A percentile compares a stretch with the other conserved stretches of the same genome.
These are phyloP conservation scores for Apomyelois bistriatella DNA, from an alignment of 2,888 invertebrate species.

Conservation along the genomic window DNA sequence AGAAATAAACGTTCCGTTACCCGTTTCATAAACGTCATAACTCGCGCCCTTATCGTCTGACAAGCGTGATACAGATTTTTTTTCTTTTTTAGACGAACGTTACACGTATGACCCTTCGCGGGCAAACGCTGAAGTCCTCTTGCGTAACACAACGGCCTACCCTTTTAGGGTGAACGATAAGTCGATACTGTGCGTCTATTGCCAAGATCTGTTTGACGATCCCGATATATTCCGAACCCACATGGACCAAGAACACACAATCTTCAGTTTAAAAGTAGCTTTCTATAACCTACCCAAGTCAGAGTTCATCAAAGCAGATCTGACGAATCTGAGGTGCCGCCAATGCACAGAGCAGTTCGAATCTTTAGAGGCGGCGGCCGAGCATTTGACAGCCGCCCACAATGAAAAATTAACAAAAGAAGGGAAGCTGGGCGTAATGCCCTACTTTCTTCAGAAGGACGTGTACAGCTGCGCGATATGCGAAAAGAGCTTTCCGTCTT, in stretches of 20 bases:
- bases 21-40: background rate
- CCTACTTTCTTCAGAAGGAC: conserved; percentile 53
- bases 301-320: conserved; percentile 64
- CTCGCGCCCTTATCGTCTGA: background rate
- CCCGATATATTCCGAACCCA: conserved; percentile 53
- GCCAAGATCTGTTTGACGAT: conserved; percentile 61
- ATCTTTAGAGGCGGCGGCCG: conserved; percentile 43
- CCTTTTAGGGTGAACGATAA: conserved; percentile 70
- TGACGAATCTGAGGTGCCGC: conserved; percentile 54
- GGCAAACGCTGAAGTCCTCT: conserved; percentile 59
- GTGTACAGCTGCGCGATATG: conserved; percentile 57
- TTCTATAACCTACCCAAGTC: conserved; percentile 61
- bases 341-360: conserved; percentile 38
- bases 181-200: conserved; percentile 67
- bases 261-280: conserved; percentile 55
- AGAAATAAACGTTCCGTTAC: background rate
- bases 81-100: conserved; percentile 68
- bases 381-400: conserved; percentile 46
- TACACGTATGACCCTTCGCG: conserved; percentile 52
- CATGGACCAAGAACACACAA: conserved; percentile 56
- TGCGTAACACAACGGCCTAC: conserved; percentile 64
- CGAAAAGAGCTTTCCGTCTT: conserved; percentile 51
- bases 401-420: conserved; percentile 36
- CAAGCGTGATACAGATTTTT: conserved; percentile 21
- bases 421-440: conserved; percentile 61